Conservation (phyloP, 2,797 vertebrate species). For the Catharus ustulatus region DNA sequence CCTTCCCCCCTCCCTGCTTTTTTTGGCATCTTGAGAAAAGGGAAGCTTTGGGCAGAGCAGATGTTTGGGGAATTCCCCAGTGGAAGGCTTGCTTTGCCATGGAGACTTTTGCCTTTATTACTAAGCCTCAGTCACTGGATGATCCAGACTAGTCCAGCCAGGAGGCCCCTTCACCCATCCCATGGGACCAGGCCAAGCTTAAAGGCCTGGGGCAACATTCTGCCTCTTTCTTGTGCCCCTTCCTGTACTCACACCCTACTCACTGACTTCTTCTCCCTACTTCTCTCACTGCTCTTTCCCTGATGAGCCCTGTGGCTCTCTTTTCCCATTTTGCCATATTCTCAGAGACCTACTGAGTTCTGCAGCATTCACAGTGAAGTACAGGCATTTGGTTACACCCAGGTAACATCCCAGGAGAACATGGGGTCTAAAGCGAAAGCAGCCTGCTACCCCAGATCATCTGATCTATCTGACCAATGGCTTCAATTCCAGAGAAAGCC, state of each 20-base stretch:
- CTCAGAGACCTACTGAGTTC: background rate
- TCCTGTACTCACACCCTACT: rapidly evolving
- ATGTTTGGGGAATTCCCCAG: slow-evolving; percentile 63
- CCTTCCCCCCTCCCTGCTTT: slow-evolving; percentile 12
- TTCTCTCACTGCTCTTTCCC: background rate
- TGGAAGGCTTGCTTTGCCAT: slow-evolving; percentile 18
- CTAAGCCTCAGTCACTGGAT: background rate
- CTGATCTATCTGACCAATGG: background rate
- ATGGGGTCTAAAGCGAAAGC: background rate
- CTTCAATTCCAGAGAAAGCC: background rate
- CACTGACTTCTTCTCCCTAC: background rate
- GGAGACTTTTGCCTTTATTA: slow-evolving; percentile 35
- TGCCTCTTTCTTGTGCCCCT: background rate
- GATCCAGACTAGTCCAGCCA: background rate
- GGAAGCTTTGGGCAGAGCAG: slow-evolving; percentile 46
- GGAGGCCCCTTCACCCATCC: background rate
- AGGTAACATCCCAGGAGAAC: background rate
- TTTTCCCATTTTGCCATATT: background rate
- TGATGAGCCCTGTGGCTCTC: background rate
- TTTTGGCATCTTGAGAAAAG: slow-evolving; percentile 61
- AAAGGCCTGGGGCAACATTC: background rate
- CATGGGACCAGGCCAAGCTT: background rate
- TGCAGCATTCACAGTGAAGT: background rate
- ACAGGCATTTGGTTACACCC: background rate
- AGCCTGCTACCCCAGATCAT: background rate